phyloP scores from a whole-genome alignment of 2,797 vertebrate species.

The Xiphophorus birchmanni region DNA sequence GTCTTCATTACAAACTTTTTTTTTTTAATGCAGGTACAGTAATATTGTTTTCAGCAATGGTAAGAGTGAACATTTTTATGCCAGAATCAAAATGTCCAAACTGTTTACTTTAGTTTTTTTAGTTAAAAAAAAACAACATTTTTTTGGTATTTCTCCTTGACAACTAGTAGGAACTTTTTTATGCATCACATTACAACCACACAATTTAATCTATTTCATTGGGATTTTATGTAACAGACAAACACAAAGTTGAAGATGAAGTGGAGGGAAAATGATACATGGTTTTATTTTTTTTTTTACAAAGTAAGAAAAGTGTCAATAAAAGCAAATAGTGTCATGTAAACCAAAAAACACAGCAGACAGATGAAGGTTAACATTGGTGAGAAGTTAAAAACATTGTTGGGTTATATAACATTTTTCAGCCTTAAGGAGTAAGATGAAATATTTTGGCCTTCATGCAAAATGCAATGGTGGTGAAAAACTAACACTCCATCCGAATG shows the following conservation, averaged over 20 bases:
- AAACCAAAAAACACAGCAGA: neutral
- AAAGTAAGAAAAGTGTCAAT: neutral
- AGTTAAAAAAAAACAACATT: too few species aligned
- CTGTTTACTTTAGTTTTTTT: neutral
- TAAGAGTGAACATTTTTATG: neutral
- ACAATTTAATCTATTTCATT: neutral
- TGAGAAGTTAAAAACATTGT: neutral
- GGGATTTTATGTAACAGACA: neutral
- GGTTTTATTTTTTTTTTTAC: neutral
- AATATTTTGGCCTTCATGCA: neutral
- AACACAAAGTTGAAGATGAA: neutral
- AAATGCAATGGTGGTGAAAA: neutral
- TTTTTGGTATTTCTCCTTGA: neutral
- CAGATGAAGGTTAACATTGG: neutral
- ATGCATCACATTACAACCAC: neutral
- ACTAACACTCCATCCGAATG: neutral
- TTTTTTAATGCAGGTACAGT: constrained; percentile 51
- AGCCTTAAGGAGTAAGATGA: neutral
- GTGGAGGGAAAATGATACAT: neutral
- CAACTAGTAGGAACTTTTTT: neutral
- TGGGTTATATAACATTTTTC: neutral
- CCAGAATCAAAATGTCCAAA: neutral
- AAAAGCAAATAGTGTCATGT: neutral
- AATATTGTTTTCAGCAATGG: constrained; percentile 5
- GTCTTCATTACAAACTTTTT: constrained; percentile 16